Conservation (phyloP, 2,113 vertebrate genomes). For the Brachypteracias leptosomus region DNA sequence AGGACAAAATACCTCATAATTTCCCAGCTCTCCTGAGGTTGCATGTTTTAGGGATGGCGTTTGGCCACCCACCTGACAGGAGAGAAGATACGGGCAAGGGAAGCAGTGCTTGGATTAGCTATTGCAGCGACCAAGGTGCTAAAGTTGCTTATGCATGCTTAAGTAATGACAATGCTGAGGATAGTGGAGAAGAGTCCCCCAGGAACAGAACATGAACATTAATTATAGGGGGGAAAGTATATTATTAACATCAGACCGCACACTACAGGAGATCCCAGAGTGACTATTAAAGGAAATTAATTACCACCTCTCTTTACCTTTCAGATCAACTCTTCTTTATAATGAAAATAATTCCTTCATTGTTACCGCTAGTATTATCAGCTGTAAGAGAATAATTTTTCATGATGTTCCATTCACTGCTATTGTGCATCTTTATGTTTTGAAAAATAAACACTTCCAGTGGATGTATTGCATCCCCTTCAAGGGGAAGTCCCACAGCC, state of each 20-base stretch:
- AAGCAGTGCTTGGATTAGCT: not conserved
- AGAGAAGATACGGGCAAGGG: not conserved
- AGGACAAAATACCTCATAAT: not conserved
- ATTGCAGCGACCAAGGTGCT: not conserved
- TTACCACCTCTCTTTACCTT: slow-evolving; percentile 72
- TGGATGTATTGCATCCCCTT: not conserved
- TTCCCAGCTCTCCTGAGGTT: not conserved
- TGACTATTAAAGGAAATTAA: slow-evolving; percentile 78
- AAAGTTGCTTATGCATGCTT: slow-evolving; percentile 29
- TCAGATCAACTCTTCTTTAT: slow-evolving; percentile 56
- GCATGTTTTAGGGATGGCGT: not conserved
- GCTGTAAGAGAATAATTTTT: slow-evolving; percentile 20
- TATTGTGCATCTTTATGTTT: not conserved
- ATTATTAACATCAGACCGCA: slow-evolving; percentile 66
- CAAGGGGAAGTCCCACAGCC: not conserved
- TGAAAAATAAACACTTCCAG: not conserved
- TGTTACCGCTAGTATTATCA: slow-evolving; percentile 21
- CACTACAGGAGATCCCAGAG: slow-evolving; percentile 73
- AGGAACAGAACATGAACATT: slow-evolving; percentile 66
- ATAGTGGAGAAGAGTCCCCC: slow-evolving; percentile 32
- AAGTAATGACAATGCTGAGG: slow-evolving; percentile 36
- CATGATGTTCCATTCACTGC: not conserved
- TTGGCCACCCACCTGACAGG: not conserved
- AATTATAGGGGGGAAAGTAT: slow-evolving; percentile 74
- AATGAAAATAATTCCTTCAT: slow-evolving; percentile 66